Evolutionary conservation across 1,140 invertebrate species (phyloP).

Genomic region (Rhagoletis zephyria): DNA sequence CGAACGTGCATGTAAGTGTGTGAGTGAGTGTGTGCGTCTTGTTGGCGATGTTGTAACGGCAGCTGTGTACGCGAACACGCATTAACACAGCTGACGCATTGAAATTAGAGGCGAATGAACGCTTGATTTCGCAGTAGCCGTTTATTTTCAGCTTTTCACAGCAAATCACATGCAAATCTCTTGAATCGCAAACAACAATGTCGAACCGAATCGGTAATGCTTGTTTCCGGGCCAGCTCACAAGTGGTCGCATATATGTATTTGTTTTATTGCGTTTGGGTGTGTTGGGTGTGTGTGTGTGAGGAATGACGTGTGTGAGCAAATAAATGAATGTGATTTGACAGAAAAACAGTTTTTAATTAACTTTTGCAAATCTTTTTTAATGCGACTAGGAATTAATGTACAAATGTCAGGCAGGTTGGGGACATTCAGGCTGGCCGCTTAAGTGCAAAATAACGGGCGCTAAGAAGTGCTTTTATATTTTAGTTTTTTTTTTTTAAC

Average conservation of each 20-base stretch:
- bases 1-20: background rate
- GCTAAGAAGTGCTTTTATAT: too few species aligned
- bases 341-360: slow-evolving; percentile 24
- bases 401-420: background rate
- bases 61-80: background rate
- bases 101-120: slow-evolving; percentile 52
- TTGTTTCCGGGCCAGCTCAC: slow-evolving; percentile 46
- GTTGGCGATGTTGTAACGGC: too few species aligned
- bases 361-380: slow-evolving; percentile 29
- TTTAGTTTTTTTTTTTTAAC: too few species aligned
- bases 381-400: background rate
- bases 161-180: slow-evolving; percentile 35
- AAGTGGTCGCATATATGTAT: slow-evolving; percentile 7
- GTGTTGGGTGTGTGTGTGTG: background rate
- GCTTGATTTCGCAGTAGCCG: slow-evolving; percentile 25
- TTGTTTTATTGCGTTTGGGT: background rate
- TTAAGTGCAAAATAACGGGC: too few species aligned
- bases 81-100: slow-evolving; percentile 21
- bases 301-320: background rate
- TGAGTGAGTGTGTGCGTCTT: background rate
- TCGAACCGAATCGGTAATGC: slow-evolving; percentile 25
- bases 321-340: slow-evolving; percentile 15
- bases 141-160: slow-evolving; percentile 14
- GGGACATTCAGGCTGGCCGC: too few species aligned
- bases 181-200: background rate